Evolutionary conservation across 2,113 vertebrate genomes (phyloP).

Genomic region (Macrotus californicus): DNA sequence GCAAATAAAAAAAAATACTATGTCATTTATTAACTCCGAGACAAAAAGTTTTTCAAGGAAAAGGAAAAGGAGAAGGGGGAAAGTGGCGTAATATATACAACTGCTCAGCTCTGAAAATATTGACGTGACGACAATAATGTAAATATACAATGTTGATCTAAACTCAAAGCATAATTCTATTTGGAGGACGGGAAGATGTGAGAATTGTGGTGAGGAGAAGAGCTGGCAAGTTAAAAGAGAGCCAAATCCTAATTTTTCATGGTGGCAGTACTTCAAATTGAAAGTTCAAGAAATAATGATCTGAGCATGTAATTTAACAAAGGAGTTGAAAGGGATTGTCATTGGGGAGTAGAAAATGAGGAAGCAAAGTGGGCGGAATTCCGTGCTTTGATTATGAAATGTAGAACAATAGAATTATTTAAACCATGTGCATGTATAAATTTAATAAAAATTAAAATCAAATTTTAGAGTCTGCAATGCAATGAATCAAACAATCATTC

Average conservation of each 20-base stretch:
- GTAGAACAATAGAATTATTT: not conserved
- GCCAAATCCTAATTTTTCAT: not conserved
- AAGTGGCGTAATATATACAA: not conserved
- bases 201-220: not conserved
- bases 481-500: not conserved
- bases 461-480: not conserved
- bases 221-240: not conserved
- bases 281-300: not conserved
- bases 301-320: not conserved
- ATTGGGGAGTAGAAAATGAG: not conserved
- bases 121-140: not conserved
- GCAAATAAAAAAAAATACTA: not conserved
- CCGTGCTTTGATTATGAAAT: not conserved
- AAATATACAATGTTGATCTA: slow-evolving; percentile 1
- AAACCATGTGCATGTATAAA: not conserved
- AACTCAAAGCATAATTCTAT: not conserved
- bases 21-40: not conserved
- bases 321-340: not conserved
- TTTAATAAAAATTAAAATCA: not conserved
- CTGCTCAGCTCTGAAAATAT: slow-evolving; percentile 27
- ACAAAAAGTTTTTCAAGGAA: not conserved
- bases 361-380: not conserved
- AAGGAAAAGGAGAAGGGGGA: not conserved
- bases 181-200: not conserved
- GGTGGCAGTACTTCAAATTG: not conserved